phyloP scores from a whole-genome alignment of 2,113 vertebrate genomes.

The Meles meles region DNA sequence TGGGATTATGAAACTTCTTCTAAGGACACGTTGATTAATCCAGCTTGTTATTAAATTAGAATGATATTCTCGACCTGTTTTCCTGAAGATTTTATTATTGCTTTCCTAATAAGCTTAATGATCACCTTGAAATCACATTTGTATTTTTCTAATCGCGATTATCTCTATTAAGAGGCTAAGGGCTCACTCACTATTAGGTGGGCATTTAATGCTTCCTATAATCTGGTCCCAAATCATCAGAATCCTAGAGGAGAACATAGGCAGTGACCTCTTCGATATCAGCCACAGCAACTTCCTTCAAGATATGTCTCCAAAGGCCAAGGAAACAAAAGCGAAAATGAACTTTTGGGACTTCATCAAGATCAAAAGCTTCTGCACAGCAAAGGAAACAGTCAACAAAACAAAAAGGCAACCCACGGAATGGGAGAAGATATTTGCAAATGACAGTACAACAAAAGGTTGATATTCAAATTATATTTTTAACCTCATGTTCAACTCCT shows the following conservation, averaged over 20 bases:
- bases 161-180: neutral
- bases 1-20: constrained; percentile 65
- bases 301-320: no score
- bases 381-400: no score
- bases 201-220: neutral
- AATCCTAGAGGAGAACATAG: no score
- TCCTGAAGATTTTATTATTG: constrained; percentile 69
- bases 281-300: no score
- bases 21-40: constrained; percentile 62
- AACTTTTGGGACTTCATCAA: no score
- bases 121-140: constrained; percentile 61
- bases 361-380: no score
- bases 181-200: neutral
- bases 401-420: no score
- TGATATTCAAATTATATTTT: neutral
- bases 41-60: constrained; percentile 72
- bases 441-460: no score
- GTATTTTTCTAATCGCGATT: constrained; percentile 45
- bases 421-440: no score
- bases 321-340: no score
- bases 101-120: constrained; percentile 68
- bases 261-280: no score
- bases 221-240: neutral
- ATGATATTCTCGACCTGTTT: constrained; percentile 66
- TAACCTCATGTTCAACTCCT: neutral